Percentiles rank a stretch among this genome's conserved stretches.
These are phyloP conservation scores for Podilymbus podiceps DNA, from an alignment of 2,113 vertebrate species.

Conservation along the genomic window DNA sequence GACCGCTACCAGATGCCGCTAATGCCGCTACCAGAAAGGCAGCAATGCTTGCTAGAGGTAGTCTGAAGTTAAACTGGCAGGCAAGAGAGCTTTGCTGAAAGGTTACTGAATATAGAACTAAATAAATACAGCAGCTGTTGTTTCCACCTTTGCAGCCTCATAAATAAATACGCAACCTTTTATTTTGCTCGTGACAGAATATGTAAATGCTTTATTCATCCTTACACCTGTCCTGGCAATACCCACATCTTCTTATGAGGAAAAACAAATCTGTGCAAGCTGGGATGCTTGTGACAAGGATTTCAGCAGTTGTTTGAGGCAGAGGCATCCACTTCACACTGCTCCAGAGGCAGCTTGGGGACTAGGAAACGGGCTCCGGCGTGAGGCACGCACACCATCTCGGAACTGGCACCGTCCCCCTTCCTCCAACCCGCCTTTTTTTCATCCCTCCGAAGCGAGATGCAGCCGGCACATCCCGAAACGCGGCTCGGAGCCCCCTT, in stretches of 20 bases:
- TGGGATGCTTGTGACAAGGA: neutral
- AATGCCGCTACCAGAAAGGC: neutral
- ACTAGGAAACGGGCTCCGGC: neutral
- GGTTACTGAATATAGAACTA: neutral
- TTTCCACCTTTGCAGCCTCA: neutral
- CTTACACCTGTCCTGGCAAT: neutral
- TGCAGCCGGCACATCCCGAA: accelerated
- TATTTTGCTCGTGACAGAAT: neutral
- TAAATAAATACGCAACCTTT: neutral
- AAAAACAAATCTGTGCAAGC: neutral
- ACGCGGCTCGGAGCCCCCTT: no score
- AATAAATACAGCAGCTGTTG: neutral
- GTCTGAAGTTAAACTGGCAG: neutral
- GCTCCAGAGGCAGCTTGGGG: neutral
- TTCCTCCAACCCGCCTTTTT: neutral
- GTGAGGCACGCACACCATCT: neutral
- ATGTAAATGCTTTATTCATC: neutral
- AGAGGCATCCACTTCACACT: neutral
- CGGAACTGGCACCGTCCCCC: no score
- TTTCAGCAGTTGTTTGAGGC: neutral
- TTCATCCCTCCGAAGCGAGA: accelerated
- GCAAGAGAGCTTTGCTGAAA: neutral
- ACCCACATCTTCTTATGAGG: neutral
- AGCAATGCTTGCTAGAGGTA: neutral
- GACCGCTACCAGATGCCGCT: no score